These are phyloP conservation scores for Melipona quadrifasciata DNA, from an alignment of 1,140 invertebrate species.

Conservation along the genomic window DNA sequence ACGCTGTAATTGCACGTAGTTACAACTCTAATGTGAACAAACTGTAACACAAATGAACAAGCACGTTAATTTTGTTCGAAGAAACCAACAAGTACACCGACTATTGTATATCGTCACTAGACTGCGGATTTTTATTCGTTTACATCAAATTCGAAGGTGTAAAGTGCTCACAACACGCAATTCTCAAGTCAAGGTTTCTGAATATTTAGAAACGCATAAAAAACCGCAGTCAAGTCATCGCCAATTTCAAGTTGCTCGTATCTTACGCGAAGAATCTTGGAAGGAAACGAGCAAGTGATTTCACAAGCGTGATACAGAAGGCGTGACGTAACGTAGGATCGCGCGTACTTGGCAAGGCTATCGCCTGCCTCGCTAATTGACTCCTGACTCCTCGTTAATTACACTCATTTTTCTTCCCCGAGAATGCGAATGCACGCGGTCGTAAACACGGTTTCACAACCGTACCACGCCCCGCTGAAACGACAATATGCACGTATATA, in stretches of 20 bases:
- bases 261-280: background rate
- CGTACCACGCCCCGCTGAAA: background rate
- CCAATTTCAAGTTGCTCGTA: too few relatives aligned
- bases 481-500: background rate
- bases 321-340: constrained; percentile 28
- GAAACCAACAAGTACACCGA: background rate
- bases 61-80: background rate
- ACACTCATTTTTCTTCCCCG: constrained; percentile 29
- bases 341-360: constrained; percentile 43
- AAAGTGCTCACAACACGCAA: too few relatives aligned
- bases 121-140: too few relatives aligned
- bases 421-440: background rate
- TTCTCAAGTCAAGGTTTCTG: too few relatives aligned
- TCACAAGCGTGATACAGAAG: constrained; percentile 13
- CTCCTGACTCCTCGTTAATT: constrained; percentile 56
- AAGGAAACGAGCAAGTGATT: constrained; percentile 45
- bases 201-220: too few relatives aligned
- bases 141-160: too few relatives aligned
- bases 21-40: background rate
- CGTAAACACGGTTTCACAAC: constrained; percentile 3
- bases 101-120: background rate
- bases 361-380: constrained; percentile 46
- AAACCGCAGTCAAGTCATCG: too few relatives aligned
- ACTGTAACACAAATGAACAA: background rate
- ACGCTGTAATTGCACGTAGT: too few relatives aligned